phyloP scores from a whole-genome alignment of 1,140 invertebrate genomes.

The Drosophila gunungcola region DNA sequence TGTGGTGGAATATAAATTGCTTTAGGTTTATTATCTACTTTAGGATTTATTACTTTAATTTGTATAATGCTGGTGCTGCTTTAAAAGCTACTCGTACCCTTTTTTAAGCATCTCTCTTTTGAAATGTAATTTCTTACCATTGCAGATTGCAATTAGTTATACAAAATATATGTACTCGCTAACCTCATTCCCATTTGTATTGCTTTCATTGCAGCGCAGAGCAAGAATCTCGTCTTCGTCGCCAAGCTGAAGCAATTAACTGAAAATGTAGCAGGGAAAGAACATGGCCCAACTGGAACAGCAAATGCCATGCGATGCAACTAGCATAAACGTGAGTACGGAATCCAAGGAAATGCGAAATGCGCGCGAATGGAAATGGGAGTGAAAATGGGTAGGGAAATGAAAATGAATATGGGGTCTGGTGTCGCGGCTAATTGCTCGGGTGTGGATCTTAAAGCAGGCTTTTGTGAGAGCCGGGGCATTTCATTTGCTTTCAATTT shows the following conservation, averaged over 20 bases:
- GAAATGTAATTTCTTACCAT: constrained; percentile 22
- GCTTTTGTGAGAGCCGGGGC: constrained; percentile 37
- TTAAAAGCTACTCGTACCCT: background rate
- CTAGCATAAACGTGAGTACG: constrained; percentile 79
- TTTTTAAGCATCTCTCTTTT: background rate
- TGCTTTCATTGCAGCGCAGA: constrained; percentile 53
- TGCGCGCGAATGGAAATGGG: constrained; percentile 15
- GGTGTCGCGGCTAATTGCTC: constrained; percentile 69
- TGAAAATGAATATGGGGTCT: constrained; percentile 15
- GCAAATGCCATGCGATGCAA: constrained; percentile 80
- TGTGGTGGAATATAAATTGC: too few species aligned
- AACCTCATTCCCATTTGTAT: constrained; percentile 35
- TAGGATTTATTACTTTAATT: background rate
- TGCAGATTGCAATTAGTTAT: constrained; percentile 40
- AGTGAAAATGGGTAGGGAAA: constrained; percentile 4
- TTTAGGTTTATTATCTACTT: too few species aligned
- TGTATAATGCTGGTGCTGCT: background rate
- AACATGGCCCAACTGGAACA: constrained; percentile 81
- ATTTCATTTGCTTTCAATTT: constrained; percentile 81
- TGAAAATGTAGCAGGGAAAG: constrained; percentile 77
- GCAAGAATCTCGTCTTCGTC: constrained; percentile 67
- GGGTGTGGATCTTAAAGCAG: constrained; percentile 17
- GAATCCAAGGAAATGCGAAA: constrained; percentile 21
- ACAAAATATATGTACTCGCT: constrained; percentile 22
- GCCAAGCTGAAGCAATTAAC: constrained; percentile 74